phyloP scores from a whole-genome alignment of 2,888 invertebrate genomes.

The Seira ritae region DNA sequence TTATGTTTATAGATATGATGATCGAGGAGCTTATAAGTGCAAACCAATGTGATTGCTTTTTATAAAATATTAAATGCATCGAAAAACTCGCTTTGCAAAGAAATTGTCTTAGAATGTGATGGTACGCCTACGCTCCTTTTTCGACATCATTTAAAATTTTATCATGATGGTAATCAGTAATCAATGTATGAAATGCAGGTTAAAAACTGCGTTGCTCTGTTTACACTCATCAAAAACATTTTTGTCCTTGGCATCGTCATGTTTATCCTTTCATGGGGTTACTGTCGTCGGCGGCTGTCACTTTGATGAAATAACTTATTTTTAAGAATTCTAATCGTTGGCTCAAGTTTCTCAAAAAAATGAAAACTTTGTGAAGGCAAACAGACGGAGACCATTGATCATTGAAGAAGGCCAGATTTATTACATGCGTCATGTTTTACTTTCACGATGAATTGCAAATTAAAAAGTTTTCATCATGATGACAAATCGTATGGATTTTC shows the following conservation, averaged over 20 bases:
- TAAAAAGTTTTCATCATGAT: not conserved
- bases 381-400: not conserved
- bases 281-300: not conserved
- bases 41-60: too few relatives aligned
- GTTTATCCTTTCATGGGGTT: not conserved
- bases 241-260: not conserved
- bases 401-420: not conserved
- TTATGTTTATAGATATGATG: too few relatives aligned
- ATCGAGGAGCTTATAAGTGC: too few relatives aligned
- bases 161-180: too few relatives aligned
- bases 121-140: too few relatives aligned
- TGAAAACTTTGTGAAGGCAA: not conserved
- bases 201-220: too few relatives aligned
- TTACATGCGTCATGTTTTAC: not conserved
- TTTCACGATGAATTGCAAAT: not conserved
- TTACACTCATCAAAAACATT: not conserved
- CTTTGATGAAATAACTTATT: not conserved
- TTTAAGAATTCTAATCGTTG: not conserved
- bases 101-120: too few relatives aligned
- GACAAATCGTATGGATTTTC: not conserved
- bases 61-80: too few relatives aligned
- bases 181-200: not conserved
- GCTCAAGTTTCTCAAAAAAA: not conserved
- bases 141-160: too few relatives aligned
- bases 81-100: too few relatives aligned